Evolutionary conservation across 2,113 vertebrate species (phyloP), one percentile per base, ranked within the genome.

Genomic region (Epinephelus moara): DNA sequence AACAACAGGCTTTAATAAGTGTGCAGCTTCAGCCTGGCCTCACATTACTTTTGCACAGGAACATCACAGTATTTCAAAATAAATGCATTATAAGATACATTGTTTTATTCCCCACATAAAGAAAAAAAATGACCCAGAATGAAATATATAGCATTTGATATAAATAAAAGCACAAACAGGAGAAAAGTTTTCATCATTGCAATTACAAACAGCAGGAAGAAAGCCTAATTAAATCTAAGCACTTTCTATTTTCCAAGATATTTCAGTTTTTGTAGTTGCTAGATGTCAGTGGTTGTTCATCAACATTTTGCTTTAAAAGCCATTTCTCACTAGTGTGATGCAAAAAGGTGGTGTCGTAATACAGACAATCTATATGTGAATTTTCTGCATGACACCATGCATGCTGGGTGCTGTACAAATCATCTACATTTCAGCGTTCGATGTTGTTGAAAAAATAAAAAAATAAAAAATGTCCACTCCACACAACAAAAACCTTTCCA

Each of bases 1-100:
- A 84, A 87, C 79, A 85, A 72, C 70, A 85, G 49, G 57, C 72
- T 81, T 82, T 86, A 83, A 79, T 64, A 76, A 80, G 45, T 23
- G 50, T 17, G 62, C 53, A 23, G 62, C 40, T 40, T 86, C 49
- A 59, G 33, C 21, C 19, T 25, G n/a, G 66, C 50, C 47, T 78
- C n/a, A 63, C 57, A 75, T 53, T 66, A 66, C 40, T 12, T 60
- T 27, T 19, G 15, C 14, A 40, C 11, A 47, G 37, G 37, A 56
- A 17, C 55, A 33, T 50, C 45, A 47, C 40, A 30, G 30, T 68
- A 3, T 40, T 49, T 61, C 45, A 57, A 64, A 57, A 25, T 13
- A n/a, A 77, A 53, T 12, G 27, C 55, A 14, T 40, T 40, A 3
- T 40, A 40, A 60, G 37, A 49, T 8, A 8, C 42, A 49, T 9